Base-by-base conservation (phyloP, 2,797 vertebrate species). In the Propithecus deckenii region DNA sequence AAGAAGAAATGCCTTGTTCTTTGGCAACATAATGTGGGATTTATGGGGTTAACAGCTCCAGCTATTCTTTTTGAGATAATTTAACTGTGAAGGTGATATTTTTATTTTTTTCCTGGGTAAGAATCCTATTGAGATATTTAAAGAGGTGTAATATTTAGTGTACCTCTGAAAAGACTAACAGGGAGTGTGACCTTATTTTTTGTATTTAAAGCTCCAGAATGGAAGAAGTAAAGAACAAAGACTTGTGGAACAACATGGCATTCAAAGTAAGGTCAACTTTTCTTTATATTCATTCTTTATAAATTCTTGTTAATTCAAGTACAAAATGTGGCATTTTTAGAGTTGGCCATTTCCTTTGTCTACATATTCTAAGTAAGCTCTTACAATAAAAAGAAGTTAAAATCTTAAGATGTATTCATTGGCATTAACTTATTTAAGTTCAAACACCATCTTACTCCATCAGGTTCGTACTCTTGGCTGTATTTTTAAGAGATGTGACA, bases 171-270 rank as follows among this genome's bases (percentile, higher is more conserved):
- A 61, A 91, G 74, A 86, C 61, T 96, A 48, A 93, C 50, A 9
- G 63, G 88, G 86, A 95, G 38, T 72, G 28, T 0, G 78, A 94
- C 23, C 17, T 95, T 97, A 30, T 98, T 97, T 86, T 90, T 96
- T 98, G 14, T 83, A 88, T 98, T 97, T 97, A 93, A 98, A 98
- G 98, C 41, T 98, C 65, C 98, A 98, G 97, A 98, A 96, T 41
- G 80, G 65, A 43, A 97, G 71, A 69, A 96, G 10, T 74, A 97
- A 93, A 79, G 98, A 67, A 91, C 88, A 50, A 89, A 97, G 48
- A 78, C 12, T 72, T 71, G 98, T 94, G 92, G 94, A 96, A 94
- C 92, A 76, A 38, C 95, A 14, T 95, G 74, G 67, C 87, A 67
- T 65, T 96, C 97, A 97, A 74, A 97, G 99, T 99, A 98, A 98